phyloP scores from a whole-genome alignment of 2,888 invertebrate species.

The Ceramica pisi region DNA sequence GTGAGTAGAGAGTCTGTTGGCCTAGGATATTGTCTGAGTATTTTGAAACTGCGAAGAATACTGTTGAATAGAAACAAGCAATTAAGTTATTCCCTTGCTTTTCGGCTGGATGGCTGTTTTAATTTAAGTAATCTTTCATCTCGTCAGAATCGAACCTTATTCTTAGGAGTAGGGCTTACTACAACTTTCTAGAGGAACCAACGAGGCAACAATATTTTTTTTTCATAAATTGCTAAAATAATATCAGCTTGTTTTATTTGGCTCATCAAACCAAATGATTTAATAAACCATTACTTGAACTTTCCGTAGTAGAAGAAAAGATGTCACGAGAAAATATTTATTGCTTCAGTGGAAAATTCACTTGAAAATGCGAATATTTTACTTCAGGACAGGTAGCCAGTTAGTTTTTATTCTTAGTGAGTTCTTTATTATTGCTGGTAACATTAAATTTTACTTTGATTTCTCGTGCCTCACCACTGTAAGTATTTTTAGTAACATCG shows the following conservation, averaged over 20 bases:
- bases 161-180: background rate
- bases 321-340: slow-evolving; percentile 39
- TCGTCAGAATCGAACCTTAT: background rate
- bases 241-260: background rate
- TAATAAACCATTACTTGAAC: slow-evolving; percentile 27
- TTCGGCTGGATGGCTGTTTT: background rate
- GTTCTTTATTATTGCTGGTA: slow-evolving; percentile 51
- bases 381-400: slow-evolving; percentile 28
- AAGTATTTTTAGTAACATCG: slow-evolving; percentile 49
- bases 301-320: slow-evolving; percentile 30
- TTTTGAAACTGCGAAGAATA: background rate
- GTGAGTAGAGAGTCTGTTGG: background rate
- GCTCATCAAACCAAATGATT: slow-evolving; percentile 13
- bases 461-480: slow-evolving; percentile 11
- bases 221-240: background rate
- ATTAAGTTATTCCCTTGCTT: background rate
- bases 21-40: background rate
- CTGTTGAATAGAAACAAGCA: background rate
- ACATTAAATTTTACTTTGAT: slow-evolving; percentile 39
- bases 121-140: background rate
- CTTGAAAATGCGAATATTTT: slow-evolving; percentile 43
- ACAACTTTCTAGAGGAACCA: background rate
- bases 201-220: background rate
- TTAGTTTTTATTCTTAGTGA: slow-evolving; percentile 36
- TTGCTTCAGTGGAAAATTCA: slow-evolving; percentile 32